Conservation (phyloP, 1,140 invertebrate genomes). For the Tetragonula clypearis region DNA sequence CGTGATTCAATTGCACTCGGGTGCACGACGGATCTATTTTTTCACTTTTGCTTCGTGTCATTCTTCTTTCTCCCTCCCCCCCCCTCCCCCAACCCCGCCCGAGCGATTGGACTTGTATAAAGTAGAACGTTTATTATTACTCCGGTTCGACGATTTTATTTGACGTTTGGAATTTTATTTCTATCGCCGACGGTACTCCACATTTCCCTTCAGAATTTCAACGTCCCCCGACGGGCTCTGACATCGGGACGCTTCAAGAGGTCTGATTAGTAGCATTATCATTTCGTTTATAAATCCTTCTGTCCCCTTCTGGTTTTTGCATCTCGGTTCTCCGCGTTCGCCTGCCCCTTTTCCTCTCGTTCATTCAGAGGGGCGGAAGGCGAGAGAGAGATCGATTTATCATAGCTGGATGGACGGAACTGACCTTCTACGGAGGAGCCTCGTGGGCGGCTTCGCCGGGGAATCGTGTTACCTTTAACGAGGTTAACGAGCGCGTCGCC, state of each 20-base stretch:
- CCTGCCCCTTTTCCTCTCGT: not conserved
- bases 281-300: not conserved
- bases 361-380: not conserved
- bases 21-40: no score
- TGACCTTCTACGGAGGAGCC: slow-evolving; percentile 17
- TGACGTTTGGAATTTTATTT: no score
- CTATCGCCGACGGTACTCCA: no score
- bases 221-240: no score
- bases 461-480: slow-evolving; percentile 21
- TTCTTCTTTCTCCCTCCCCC: not conserved
- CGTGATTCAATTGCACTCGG: not conserved
- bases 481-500: slow-evolving; percentile 8
- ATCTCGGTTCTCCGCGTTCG: not conserved
- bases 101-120: no score
- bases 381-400: slow-evolving; percentile 10
- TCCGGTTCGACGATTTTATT: no score
- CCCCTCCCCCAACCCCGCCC: no score
- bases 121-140: no score
- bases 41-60: no score
- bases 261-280: not conserved
- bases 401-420: slow-evolving; percentile 19
- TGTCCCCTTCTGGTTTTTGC: not conserved
- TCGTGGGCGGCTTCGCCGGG: slow-evolving; percentile 18
- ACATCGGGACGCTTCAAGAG: no score
- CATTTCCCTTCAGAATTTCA: no score